Evolutionary conservation across 2,113 vertebrate species (phyloP).

Genomic region (Sander vitreus): DNA sequence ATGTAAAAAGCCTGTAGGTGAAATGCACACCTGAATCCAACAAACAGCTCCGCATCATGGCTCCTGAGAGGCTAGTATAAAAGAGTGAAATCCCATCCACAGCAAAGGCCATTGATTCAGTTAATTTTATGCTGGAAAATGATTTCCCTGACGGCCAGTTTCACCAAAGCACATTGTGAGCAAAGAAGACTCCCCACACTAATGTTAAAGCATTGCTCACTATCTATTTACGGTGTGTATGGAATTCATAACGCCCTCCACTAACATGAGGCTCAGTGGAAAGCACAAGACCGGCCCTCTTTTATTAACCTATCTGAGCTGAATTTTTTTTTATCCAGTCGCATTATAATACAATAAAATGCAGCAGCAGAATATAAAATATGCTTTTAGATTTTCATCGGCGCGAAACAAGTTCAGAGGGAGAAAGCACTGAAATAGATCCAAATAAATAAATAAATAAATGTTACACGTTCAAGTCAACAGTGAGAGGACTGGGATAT

Average conservation of each 20-base stretch:
- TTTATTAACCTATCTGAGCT: slow-evolving; percentile 42
- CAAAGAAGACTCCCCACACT: slow-evolving; percentile 69
- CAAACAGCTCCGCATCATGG: slow-evolving; percentile 52
- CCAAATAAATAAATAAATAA: not conserved
- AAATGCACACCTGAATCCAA: slow-evolving; percentile 67
- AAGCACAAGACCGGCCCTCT: slow-evolving; percentile 12
- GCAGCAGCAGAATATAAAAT: slow-evolving; percentile 31
- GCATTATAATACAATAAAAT: slow-evolving; percentile 26
- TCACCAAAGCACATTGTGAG: slow-evolving; percentile 69
- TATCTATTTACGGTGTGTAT: slow-evolving; percentile 73
- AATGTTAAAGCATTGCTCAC: slow-evolving; percentile 75
- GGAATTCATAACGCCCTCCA: slow-evolving; percentile 65
- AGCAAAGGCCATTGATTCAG: slow-evolving; percentile 81
- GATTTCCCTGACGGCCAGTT: slow-evolving; percentile 84
- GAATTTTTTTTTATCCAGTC: slow-evolving; percentile 10
- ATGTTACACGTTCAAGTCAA: slow-evolving; percentile 16
- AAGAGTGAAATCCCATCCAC: slow-evolving; percentile 71
- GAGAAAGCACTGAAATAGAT: slow-evolving; percentile 5
- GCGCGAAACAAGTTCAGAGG: slow-evolving; percentile 24
- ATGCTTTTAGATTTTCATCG: slow-evolving; percentile 41
- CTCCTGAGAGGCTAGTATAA: slow-evolving; percentile 76
- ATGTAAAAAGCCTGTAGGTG: slow-evolving; percentile 62
- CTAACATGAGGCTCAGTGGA: slow-evolving; percentile 33
- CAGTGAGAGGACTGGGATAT: not conserved
- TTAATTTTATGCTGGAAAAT: slow-evolving; percentile 85